Conservation (phyloP, 2,797 vertebrate species). For the Ctenopoma multispine region DNA sequence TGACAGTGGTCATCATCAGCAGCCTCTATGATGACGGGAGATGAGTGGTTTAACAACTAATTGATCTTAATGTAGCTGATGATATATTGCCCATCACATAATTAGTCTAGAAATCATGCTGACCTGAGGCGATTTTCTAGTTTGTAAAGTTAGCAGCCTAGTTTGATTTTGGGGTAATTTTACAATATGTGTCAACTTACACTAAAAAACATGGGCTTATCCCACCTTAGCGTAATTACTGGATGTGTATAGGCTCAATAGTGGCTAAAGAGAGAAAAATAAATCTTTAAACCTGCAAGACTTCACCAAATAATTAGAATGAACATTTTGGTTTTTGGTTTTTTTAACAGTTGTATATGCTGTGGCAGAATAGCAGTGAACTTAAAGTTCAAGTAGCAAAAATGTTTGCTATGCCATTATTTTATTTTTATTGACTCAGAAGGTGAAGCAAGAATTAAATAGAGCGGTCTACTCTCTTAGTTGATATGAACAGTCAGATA, state of each 20-base stretch:
- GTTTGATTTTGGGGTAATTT: slow-evolving; percentile 6
- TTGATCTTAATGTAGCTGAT: slow-evolving; percentile 23
- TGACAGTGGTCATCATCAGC: slow-evolving; percentile 37
- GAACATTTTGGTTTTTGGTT: too few relatives aligned
- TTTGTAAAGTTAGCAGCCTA: not conserved
- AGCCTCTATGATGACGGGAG: not conserved
- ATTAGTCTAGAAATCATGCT: slow-evolving; percentile 7
- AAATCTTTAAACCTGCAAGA: not conserved
- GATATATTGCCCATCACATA: slow-evolving; percentile 24
- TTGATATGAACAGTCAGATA: not conserved
- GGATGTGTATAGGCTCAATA: not conserved
- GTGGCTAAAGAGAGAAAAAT: not conserved
- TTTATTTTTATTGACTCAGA: not conserved
- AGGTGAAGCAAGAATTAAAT: too few relatives aligned
- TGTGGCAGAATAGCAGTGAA: too few relatives aligned
- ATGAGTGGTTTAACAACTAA: slow-evolving; percentile 28
- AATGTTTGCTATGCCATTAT: not conserved
- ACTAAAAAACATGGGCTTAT: not conserved
- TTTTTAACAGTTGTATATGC: too few relatives aligned
- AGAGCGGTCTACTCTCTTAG: not conserved
- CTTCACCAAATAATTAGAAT: too few relatives aligned
- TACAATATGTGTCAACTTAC: not conserved
- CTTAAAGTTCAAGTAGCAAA: not conserved
- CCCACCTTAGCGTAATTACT: not conserved
- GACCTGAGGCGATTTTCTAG: not conserved